A percentile compares a stretch with the other conserved stretches of the same genome.
These are phyloP conservation scores for Notothenia rossii DNA, from an alignment of 2,113 vertebrate genomes.

Conservation along the genomic window DNA sequence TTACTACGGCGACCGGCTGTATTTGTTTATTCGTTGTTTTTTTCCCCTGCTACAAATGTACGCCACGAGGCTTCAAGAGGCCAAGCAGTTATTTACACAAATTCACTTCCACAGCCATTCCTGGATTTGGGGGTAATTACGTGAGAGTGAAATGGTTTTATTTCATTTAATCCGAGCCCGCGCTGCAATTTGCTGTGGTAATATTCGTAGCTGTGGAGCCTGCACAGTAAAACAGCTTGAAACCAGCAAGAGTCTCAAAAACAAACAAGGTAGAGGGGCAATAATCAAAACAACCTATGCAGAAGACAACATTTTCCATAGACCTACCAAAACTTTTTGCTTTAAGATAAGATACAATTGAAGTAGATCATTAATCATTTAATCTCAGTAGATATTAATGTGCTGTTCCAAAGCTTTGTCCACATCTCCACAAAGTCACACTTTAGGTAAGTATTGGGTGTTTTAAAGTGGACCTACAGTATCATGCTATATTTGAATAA, in stretches of 20 bases:
- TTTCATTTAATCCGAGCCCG: slow-evolving; percentile 82
- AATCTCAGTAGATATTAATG: neutral
- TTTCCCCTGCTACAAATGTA: slow-evolving; percentile 73
- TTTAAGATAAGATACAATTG: slow-evolving; percentile 4
- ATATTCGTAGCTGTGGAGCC: slow-evolving; percentile 79
- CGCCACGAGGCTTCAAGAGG: slow-evolving; percentile 79
- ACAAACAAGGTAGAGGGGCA: slow-evolving; percentile 49
- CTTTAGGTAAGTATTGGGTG: neutral
- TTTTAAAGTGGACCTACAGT: too few relatives aligned
- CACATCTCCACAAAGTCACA: too few relatives aligned
- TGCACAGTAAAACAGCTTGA: slow-evolving; percentile 75
- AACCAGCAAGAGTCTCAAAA: slow-evolving; percentile 64
- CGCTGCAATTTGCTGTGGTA: slow-evolving; percentile 81
- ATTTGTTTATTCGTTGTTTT: slow-evolving; percentile 75
- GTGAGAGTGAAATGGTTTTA: slow-evolving; percentile 83
- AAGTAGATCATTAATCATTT: neutral
- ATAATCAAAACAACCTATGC: slow-evolving; percentile 40
- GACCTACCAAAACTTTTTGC: slow-evolving; percentile 18
- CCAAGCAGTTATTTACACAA: slow-evolving; percentile 84
- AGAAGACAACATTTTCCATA: slow-evolving; percentile 5
- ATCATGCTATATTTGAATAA: too few relatives aligned
- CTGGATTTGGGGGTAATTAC: slow-evolving; percentile 82
- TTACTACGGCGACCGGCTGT: slow-evolving; percentile 76
- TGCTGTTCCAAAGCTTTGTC: neutral
- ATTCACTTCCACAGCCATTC: slow-evolving; percentile 83